Conservation (phyloP, 35 echinoderm and acorn worm genomes). For the Diadema setosum region DNA sequence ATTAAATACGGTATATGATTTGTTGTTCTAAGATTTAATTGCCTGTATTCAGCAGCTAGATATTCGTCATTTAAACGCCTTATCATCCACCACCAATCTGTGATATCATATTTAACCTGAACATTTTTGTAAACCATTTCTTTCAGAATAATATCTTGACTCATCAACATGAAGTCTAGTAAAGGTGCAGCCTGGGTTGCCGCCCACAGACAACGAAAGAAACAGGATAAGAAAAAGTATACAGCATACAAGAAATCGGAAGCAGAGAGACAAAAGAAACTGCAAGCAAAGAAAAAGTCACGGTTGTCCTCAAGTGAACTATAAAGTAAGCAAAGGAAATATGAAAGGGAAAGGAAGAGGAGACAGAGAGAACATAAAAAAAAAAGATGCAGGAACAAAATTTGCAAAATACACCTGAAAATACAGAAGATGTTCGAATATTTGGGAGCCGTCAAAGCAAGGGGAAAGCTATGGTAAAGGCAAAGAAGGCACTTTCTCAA, state of each 20-base stretch:
- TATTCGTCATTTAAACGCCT: too few relatives aligned
- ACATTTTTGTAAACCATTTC: not conserved
- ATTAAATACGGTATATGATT: too few relatives aligned
- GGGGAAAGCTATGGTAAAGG: not conserved
- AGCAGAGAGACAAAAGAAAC: not conserved
- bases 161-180: not conserved
- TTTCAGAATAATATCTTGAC: not conserved
- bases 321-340: not conserved
- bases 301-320: not conserved
- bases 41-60: too few relatives aligned
- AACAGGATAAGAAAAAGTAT: not conserved
- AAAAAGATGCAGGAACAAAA: not conserved
- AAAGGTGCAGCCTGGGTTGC: not conserved
- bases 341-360: not conserved
- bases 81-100: not conserved
- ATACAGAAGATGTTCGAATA: not conserved
- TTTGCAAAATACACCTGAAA: not conserved
- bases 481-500: not conserved
- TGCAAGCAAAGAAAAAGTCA: not conserved
- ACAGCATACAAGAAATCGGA: not conserved
- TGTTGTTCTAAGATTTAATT: too few relatives aligned
- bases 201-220: not conserved
- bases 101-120: not conserved
- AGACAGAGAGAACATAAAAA: not conserved
- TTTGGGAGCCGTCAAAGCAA: not conserved